These are phyloP conservation scores for Drosophila subquinaria DNA, from an alignment of 2,888 invertebrate species.

Conservation along the genomic window DNA sequence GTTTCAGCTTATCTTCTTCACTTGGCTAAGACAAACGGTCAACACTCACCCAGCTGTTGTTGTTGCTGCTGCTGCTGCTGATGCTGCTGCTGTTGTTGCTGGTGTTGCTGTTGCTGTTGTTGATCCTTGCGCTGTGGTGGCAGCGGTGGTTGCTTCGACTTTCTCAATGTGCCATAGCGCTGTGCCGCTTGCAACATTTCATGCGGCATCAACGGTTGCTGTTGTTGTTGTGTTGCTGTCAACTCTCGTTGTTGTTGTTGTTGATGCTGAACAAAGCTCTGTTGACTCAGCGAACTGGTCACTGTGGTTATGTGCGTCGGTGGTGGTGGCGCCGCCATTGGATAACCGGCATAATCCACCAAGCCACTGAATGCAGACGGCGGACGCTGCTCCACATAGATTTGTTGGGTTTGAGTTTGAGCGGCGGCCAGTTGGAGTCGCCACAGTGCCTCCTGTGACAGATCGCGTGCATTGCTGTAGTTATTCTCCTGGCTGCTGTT, in stretches of 20 bases:
- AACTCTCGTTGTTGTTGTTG: slow-evolving; percentile 19
- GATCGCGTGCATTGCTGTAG: slow-evolving; percentile 80
- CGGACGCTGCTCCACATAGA: slow-evolving; percentile 81
- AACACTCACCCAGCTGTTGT: slow-evolving; percentile 78
- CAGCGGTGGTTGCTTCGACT: slow-evolving; percentile 76
- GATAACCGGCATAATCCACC: slow-evolving; percentile 81
- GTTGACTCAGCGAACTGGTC: slow-evolving; percentile 77
- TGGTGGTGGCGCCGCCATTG: slow-evolving; percentile 42
- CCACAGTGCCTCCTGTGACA: slow-evolving; percentile 82
- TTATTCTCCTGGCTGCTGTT: slow-evolving; percentile 78
- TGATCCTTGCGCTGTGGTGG: slow-evolving; percentile 78
- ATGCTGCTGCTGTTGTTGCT: slow-evolving; percentile 70
- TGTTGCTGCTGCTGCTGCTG: slow-evolving; percentile 65
- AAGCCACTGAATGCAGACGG: slow-evolving; percentile 80
- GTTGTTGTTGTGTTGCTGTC: slow-evolving; percentile 22
- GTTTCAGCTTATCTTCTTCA: slow-evolving; percentile 35
- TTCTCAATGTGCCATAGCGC: slow-evolving; percentile 80
- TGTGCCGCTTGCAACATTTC: slow-evolving; percentile 78
- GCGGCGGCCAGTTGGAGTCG: slow-evolving; percentile 77
- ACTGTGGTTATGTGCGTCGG: slow-evolving; percentile 78
- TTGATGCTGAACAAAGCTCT: slow-evolving; percentile 70
- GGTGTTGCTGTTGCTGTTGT: slow-evolving; percentile 72
- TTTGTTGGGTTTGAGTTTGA: slow-evolving; percentile 73
- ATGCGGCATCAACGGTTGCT: slow-evolving; percentile 59
- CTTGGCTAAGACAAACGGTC: slow-evolving; percentile 48